These are phyloP conservation scores for Operophtera brumata DNA, from an alignment of 2,888 invertebrate genomes.

Conservation along the genomic window DNA sequence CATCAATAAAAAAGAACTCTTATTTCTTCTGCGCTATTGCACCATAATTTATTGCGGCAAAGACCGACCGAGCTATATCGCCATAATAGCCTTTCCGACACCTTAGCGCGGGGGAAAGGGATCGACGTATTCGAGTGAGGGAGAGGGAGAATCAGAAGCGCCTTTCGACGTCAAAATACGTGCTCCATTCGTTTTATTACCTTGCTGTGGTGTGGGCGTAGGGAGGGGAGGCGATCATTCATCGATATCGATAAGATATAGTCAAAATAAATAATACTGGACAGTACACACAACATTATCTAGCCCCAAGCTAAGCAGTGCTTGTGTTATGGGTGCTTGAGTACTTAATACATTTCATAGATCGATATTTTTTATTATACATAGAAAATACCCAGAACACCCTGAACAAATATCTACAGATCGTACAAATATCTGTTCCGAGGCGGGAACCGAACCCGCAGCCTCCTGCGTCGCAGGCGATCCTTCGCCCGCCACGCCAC, in stretches of 20 bases:
- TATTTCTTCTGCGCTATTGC: conserved; percentile 59
- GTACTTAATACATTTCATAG: too few species aligned
- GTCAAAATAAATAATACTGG: too few species aligned
- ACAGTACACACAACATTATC: too few species aligned
- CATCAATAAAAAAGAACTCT: conserved; percentile 31
- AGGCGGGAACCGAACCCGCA: too few species aligned
- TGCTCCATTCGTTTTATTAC: conserved; percentile 80
- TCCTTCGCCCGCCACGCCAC: too few species aligned
- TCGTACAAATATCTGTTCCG: too few species aligned
- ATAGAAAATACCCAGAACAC: too few species aligned
- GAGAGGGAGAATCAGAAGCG: conserved; percentile 74
- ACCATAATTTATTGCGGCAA: conserved; percentile 73
- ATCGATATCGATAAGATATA: conserved; percentile 53
- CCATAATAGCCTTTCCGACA: conserved; percentile 76
- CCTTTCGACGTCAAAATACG: conserved; percentile 81
- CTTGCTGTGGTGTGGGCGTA: conserved; percentile 50
- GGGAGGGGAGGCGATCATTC: conserved; percentile 20
- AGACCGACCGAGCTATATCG: conserved; percentile 65
- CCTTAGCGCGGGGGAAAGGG: conserved; percentile 59
- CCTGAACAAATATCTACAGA: too few species aligned
- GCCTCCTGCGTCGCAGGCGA: too few species aligned
- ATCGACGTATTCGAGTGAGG: conserved; percentile 49
- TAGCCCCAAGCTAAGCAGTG: too few species aligned
- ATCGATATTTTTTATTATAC: too few species aligned
- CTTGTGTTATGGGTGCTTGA: too few species aligned